Evolutionary conservation across 2,888 invertebrate species (phyloP), one percentile per base, ranked within the genome.

Genomic region (Melanotus villosus): DNA sequence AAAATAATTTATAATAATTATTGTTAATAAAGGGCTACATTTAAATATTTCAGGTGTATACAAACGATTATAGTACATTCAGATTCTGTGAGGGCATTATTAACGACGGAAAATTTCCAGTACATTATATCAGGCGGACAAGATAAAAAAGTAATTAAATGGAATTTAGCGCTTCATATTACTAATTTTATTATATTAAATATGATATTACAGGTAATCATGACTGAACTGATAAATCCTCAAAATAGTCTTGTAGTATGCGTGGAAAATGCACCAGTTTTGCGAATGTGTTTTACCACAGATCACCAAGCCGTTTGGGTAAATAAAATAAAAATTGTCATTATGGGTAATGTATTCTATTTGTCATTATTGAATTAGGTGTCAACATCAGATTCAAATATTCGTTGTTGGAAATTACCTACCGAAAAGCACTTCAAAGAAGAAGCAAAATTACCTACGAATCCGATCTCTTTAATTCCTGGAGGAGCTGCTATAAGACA

Each of bases 41-140:
- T n/a, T n/a, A n/a, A n/a, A n/a, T n/a, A n/a, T 78, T 77, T 50
- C 73, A 84, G 84, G 58, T 84, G 87, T 78, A 89, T 98, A 30
- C 94, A 96, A 76, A 99, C 99, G 2, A 93, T 97, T 77, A 88
- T 95, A 79, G 94, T 96, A 19, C 99, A 99, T 84, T 91, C 93
- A n/a, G 99, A 98, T 86, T 97, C 98, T 0, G 98, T 99, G 10
- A 99, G 99, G 99, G 93, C 98, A 2, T 85, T 98, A 66, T 86
- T 97, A 79, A 95, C 96, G 38, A 98, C 97, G 63, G 97, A 99
- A 77, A 92, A 90, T 78, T 99, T 99, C 84, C 93, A 93, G 65
- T 93, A 94, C 77, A 95, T 99, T 3, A 96, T 97, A 84, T 99
- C 98, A 3, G 98, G 97, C 21, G 99, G 99, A 23, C 86, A 98